Evolutionary conservation across 2,888 invertebrate species (phyloP), one percentile per base, ranked within the genome.

Genomic region (Acanthacorydalis orientalis): DNA sequence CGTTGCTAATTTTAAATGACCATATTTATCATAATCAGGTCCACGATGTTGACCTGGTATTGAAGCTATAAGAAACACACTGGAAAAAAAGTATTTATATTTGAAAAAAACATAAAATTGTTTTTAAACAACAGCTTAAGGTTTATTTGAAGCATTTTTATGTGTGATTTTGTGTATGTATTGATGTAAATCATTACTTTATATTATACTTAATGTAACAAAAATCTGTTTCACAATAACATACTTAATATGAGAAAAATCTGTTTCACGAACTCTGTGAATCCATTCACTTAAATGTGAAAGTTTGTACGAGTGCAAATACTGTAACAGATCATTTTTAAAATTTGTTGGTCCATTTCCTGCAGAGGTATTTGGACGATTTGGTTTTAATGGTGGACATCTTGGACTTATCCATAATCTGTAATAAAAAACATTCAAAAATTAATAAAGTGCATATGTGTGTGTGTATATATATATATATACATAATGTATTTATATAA

Each of bases 381-480:
- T 68, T 1, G 76, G 66, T 1, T 77, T 71, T 44, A 88, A 59
- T 39, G 68, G 70, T 0, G 83, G 80, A 55, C 91, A 81, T 33
- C 72, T 61, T 0, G 91, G 91, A 59, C 92, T 90, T 32, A 95
- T 72, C 95, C 95, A 95, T 9, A 93, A 65, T 0, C 88, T 88
- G 58, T 9, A 62, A 46, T 41, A 37, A 32, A 23, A 23, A 23
- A 23, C 2, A 35, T 31, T 14, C 9, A 40, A 43, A 35, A 51
- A 44, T 44, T 16, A 48, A 32, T 31, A 4, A 31, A 23, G 2
- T 41, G 1, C 9, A n/a, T 40, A 32, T 7, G 4, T 41, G 2
- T 16, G 31, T 46, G n/a, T 14, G 4, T n/a, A 48, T 42, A 23
- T 31, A 48, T 41, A 11, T 46, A 8, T 42, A 16, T 31, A 41